Evolutionary conservation across 2,113 vertebrate genomes (phyloP).

Genomic region (Oceanites oceanicus): DNA sequence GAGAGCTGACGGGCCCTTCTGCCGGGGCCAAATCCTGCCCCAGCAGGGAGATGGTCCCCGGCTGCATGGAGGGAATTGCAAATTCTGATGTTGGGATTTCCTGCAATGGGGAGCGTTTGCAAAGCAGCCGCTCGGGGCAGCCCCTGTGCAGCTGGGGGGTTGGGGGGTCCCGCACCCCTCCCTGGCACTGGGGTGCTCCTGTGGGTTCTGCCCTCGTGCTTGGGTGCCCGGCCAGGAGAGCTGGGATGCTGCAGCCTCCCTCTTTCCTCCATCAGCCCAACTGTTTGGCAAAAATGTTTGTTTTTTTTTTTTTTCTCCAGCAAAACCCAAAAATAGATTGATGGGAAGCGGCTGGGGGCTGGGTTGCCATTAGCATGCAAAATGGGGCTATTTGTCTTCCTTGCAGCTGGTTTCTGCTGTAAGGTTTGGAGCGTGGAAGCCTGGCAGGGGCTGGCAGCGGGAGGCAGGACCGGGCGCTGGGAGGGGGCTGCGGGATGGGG

Average conservation of each 20-base stretch:
- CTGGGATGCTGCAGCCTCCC: not conserved
- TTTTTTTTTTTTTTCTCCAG: not conserved
- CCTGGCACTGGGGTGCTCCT: not conserved
- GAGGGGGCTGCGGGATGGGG: not conserved
- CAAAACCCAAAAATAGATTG: constrained; percentile 38
- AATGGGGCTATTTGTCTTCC: constrained; percentile 33
- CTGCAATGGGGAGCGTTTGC: not conserved
- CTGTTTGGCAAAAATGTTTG: not conserved
- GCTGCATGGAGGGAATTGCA: not conserved
- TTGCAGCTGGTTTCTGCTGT: not conserved
- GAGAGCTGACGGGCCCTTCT: not conserved
- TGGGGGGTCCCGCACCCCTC: not conserved
- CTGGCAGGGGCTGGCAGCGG: not conserved
- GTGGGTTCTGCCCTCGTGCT: not conserved
- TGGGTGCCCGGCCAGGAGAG: not conserved
- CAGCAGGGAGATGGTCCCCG: rapidly evolving
- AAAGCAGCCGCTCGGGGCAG: not conserved
- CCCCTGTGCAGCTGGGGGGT: rapidly evolving
- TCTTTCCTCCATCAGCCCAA: not conserved
- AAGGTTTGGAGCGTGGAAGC: not conserved
- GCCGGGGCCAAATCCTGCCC: not conserved
- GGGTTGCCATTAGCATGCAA: constrained; percentile 10
- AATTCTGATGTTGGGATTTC: rapidly evolving
- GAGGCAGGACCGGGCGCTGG: not conserved
- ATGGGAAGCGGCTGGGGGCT: not conserved